Base-by-base conservation (phyloP, 2,113 vertebrate species). In the Chroicocephalus ridibundus region DNA sequence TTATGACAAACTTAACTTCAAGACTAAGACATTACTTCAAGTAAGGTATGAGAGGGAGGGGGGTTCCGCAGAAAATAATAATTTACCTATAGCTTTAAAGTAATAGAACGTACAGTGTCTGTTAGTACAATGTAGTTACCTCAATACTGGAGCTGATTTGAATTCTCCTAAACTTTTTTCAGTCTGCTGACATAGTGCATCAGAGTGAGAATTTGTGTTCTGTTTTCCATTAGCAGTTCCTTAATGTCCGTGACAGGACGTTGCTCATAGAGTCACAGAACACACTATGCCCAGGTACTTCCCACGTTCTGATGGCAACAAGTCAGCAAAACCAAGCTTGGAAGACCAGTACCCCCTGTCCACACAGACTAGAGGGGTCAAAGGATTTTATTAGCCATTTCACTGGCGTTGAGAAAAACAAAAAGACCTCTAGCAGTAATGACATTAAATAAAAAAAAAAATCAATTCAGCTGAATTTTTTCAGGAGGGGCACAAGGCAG, bases 231-330 rank as follows among this genome's bases (percentile, higher is more conserved):
- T 26, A 88, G 65, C 62, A 40, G 51, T 9, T 81, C 42, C 40
- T 69, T 21, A 17, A 15, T 4, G 26, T 9, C 32, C 44, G 38
- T 34, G 71, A 19, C 1, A 66, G 46, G 64, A 42, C 32, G 52
- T 72, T 69, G 54, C 74, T 88, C 54, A 5, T 1, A 32, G 54
- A 13, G 64, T 66, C 81, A 77, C 60, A 40, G 10, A 77, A 58
- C 40, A 65, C 62, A 8, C 9, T 16, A 25, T 21, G 36, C 25
- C 57, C 4, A 0, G 2, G 8, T 32, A 17, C 29, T 85, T 70
- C 51, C 34, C 79, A 29, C 0, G 0, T 10, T 10, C 20, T 11
- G 1, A n/a, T 4, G 29, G 38, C 66, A 82, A 31, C 38, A 38
- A 86, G 32, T 49, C 74, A 81, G 62, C 44, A 84, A 40, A 74